Conservation (phyloP, 2,888 invertebrate species). For the Caenorhabditis auriculariae region DNA sequence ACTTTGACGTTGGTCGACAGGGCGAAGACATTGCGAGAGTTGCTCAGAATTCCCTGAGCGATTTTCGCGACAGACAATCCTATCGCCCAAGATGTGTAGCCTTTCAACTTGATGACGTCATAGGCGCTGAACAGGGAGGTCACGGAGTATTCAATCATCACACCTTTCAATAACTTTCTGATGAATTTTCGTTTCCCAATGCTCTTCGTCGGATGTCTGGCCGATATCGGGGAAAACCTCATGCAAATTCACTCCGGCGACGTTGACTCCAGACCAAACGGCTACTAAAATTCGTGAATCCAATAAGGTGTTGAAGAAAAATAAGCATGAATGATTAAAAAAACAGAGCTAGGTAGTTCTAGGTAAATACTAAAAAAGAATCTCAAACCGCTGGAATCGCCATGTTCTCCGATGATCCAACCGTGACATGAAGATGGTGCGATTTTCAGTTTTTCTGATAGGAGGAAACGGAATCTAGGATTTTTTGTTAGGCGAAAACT, state of each 20-base stretch:
- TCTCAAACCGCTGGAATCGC: constrained; percentile 78
- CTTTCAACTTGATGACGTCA: constrained; percentile 66
- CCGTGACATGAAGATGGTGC: constrained; percentile 86
- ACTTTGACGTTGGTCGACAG: constrained; percentile 64
- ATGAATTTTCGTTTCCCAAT: constrained; percentile 77
- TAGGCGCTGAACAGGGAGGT: constrained; percentile 74
- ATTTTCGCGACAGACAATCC: constrained; percentile 65
- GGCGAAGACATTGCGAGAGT: constrained; percentile 64
- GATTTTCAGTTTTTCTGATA: constrained; percentile 78
- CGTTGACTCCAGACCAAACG: constrained; percentile 89
- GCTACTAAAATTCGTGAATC: constrained; percentile 72
- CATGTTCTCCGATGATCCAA: constrained; percentile 92
- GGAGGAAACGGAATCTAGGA: constrained; percentile 82
- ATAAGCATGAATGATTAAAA: too few relatives aligned
- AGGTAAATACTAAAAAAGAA: too few relatives aligned
- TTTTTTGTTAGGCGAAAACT: too few relatives aligned
- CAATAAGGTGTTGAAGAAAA: background rate
- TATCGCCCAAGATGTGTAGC: constrained; percentile 67
- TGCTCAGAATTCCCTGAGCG: constrained; percentile 63
- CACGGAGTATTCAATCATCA: too few relatives aligned
- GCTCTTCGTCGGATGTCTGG: constrained; percentile 74
- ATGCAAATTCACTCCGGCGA: constrained; percentile 75
- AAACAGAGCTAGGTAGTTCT: too few relatives aligned
- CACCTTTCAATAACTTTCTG: constrained; percentile 77
- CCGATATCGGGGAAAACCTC: constrained; percentile 79